Evolutionary conservation across 2,888 invertebrate genomes (phyloP), one percentile per base, ranked within the genome.

Genomic region (Folsomia candida): DNA sequence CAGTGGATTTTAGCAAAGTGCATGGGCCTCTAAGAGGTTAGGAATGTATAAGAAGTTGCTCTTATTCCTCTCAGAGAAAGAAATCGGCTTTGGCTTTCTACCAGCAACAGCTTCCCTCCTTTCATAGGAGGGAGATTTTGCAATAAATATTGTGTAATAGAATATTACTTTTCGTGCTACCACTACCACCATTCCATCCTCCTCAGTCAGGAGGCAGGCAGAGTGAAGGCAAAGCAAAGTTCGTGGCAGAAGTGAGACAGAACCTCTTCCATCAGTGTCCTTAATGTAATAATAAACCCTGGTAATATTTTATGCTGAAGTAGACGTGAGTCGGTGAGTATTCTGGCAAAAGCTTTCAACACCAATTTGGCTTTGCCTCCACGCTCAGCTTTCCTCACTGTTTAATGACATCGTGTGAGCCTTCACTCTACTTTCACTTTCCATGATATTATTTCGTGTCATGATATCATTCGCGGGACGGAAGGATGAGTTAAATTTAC

Each of bases 281-380:
- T 65, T 54, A 65, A 65, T 65, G 57, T 65, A 65, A 54, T 65
- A 65, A 65, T 65, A 65, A 65, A 65, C 65, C 65, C 51, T 24
- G 65, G 27, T 51, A 54, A 65, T 65, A 65, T 65, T 65, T 65
- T 54, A 54, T 65, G 65, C 57, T 27, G 28, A 51, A 51, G 54
- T 54, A 54, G 54, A 54, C 54, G n/a, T n/a, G n/a, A 9, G 62
- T 25, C 62, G 64, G 24, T 64, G 64, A 51, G 22, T 25, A 25
- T 25, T 22, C 6, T 60, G 26, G 62, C 20, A 20, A 29, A 65
- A 65, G 65, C 65, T 65, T 65, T 65, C 65, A 65, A 3, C 54
- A 27, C 65, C 57, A 65, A 65, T 65, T 65, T 65, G 14, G 54
- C 20, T 54, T 18, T 54, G 18, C 20, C 54, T 54, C 22, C 11